Conservation (phyloP, 2,888 invertebrate species). For the Hymenopus coronatus region DNA sequence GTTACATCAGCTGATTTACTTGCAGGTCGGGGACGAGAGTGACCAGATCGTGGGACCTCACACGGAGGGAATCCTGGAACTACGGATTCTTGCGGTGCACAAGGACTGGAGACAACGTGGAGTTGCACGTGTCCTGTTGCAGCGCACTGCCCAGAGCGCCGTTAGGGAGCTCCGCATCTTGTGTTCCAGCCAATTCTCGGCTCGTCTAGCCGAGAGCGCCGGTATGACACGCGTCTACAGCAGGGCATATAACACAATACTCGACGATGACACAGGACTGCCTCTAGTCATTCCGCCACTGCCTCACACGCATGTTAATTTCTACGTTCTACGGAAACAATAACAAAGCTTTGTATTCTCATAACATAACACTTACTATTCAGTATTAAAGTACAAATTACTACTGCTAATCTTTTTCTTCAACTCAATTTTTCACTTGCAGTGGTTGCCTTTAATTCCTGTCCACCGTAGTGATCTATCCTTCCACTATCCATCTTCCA, state of each 20-base stretch:
- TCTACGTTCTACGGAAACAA: not conserved
- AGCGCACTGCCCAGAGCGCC: constrained; percentile 13
- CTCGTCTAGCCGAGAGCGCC: not conserved
- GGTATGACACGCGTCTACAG: constrained; percentile 18
- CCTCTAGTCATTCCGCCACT: constrained; percentile 12
- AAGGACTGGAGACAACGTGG: not conserved
- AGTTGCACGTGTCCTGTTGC: constrained; percentile 14
- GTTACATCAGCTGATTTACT: too few species aligned
- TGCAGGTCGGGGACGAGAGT: not conserved
- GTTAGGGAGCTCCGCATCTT: not conserved
- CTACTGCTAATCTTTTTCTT: too few species aligned
- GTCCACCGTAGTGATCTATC: too few species aligned
- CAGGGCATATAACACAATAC: constrained; percentile 10
- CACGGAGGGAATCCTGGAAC: constrained; percentile 5
- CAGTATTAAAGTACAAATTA: too few species aligned
- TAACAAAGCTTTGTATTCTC: too few species aligned
- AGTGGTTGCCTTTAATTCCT: too few species aligned
- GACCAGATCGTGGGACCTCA: not conserved
- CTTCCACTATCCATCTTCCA: too few species aligned
- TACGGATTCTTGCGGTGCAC: constrained; percentile 10
- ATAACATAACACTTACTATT: too few species aligned
- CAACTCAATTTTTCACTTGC: too few species aligned
- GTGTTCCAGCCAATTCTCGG: constrained; percentile 16
- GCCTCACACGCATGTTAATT: constrained; percentile 17
- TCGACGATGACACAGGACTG: constrained; percentile 3